Percentiles rank a stretch among this genome's conserved stretches.
Evolutionary conservation across 2,797 vertebrate species (phyloP).

Genomic region (Poeciliopsis infans): DNA sequence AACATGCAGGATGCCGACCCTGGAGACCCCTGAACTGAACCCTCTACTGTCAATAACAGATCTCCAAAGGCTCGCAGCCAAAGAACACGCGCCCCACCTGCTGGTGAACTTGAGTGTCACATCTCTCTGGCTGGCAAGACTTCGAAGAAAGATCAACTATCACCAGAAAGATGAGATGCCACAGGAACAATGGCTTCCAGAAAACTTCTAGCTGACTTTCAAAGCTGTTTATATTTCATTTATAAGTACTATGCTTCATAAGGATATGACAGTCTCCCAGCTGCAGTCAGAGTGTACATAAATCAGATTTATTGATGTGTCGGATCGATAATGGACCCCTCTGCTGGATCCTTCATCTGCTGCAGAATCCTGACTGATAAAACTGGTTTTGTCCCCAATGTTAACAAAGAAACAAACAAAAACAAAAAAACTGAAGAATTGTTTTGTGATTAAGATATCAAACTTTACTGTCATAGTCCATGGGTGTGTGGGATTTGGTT

Average conservation of each 20-base stretch:
- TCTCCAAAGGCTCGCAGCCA: neutral
- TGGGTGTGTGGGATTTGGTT: neutral
- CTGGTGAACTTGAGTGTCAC: constrained; percentile 33
- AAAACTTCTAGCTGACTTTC: neutral
- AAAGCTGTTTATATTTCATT: neutral
- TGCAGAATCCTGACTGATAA: neutral
- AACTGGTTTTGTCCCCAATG: neutral
- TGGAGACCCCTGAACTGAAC: neutral
- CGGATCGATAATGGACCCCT: neutral
- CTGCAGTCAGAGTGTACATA: too few species aligned
- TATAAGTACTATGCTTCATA: too few species aligned
- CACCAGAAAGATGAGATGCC: neutral
- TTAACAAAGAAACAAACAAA: neutral
- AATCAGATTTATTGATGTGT: neutral
- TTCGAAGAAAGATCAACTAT: neutral
- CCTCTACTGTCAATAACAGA: neutral
- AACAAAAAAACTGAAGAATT: neutral
- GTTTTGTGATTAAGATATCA: neutral
- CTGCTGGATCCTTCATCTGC: neutral
- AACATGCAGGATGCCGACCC: too few species aligned
- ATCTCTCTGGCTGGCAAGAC: neutral
- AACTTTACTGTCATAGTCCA: neutral
- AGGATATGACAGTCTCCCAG: too few species aligned
- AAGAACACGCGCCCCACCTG: constrained; percentile 55
- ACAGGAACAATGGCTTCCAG: neutral